These are phyloP conservation scores for Drosophila melanica DNA, from an alignment of 1,140 invertebrate genomes.

Conservation along the genomic window DNA sequence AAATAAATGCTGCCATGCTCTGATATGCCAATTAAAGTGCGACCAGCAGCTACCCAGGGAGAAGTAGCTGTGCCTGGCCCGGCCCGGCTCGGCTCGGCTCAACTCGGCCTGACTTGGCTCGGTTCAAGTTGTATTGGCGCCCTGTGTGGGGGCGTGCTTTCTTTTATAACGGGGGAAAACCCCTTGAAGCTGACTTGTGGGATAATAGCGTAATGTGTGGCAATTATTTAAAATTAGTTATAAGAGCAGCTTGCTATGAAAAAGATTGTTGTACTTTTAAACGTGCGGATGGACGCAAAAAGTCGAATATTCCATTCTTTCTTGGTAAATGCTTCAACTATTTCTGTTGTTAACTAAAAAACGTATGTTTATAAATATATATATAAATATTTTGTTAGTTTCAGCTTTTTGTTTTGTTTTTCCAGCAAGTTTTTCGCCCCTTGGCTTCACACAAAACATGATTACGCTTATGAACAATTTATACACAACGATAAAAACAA, in stretches of 20 bases:
- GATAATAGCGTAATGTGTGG: slow-evolving; percentile 65
- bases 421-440: neutral
- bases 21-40: slow-evolving; percentile 81
- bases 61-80: slow-evolving; percentile 11
- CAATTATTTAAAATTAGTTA: slow-evolving; percentile 78
- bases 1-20: slow-evolving; percentile 67
- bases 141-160: slow-evolving; percentile 62
- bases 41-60: slow-evolving; percentile 52
- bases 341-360: neutral
- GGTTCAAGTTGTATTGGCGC: slow-evolving; percentile 20
- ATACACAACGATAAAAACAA: neutral
- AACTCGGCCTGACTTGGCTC: neutral
- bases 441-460: neutral
- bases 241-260: slow-evolving; percentile 42
- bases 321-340: neutral
- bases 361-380: neutral
- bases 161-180: slow-evolving; percentile 32
- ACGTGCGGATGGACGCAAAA: neutral
- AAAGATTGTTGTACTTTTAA: neutral
- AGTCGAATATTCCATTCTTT: neutral
- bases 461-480: neutral
- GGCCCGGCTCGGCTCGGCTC: too few relatives aligned
- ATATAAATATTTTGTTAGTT: too few relatives aligned
- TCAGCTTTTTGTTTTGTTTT: too few relatives aligned
- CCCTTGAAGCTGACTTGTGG: slow-evolving; percentile 23